Base-by-base conservation (phyloP, 2,888 invertebrate species). In the Colletes collaris region DNA sequence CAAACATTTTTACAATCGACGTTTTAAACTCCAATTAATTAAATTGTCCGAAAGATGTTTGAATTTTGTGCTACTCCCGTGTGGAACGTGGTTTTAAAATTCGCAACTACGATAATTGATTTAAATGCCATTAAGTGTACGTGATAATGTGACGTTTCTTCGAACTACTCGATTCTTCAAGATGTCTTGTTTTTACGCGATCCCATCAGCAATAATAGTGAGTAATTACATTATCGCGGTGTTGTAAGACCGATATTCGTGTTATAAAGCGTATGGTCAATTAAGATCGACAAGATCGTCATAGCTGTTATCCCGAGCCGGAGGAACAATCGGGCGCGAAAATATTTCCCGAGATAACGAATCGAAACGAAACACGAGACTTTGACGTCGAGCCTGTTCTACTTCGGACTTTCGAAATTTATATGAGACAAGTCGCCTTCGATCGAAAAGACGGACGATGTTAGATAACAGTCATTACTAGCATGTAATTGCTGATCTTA, bases 401-500 rank as follows among this genome's bases (percentile, higher is more conserved):
- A 67, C 53, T 55, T 66, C 27, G 19, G 52, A 13, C 52, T 65
- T 71, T 65, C 58, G 35, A 84, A 73, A 77, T 65, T 58, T 67
- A 76, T 81, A 75, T 77, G 64, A 79, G 76, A 73, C 73, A 71
- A 49, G 63, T 73, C 66, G 65, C 44, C 70, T 62, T 35, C 67
- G 65, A 72, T 72, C 73, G 68, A 40, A 58, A 65, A 70, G 73
- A 71, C 63, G 60, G 50, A 40, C 55, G 80, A 82, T 86, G 72
- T 64, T 83, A 85, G 85, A 86, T 86, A 85, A 83, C 81, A 63
- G 35, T 82, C 80, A 86, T 86, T 83, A 83, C 81, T 70, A 72
- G 76, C 79, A 55, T 81, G 85, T 86, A 86, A 86, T 86, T 86
- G 78, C 86, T 85, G 85, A 86, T 86, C 82, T 60, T 53, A 71